Base-by-base conservation (phyloP, 2,797 vertebrate species). In the Strix occidentalis region DNA sequence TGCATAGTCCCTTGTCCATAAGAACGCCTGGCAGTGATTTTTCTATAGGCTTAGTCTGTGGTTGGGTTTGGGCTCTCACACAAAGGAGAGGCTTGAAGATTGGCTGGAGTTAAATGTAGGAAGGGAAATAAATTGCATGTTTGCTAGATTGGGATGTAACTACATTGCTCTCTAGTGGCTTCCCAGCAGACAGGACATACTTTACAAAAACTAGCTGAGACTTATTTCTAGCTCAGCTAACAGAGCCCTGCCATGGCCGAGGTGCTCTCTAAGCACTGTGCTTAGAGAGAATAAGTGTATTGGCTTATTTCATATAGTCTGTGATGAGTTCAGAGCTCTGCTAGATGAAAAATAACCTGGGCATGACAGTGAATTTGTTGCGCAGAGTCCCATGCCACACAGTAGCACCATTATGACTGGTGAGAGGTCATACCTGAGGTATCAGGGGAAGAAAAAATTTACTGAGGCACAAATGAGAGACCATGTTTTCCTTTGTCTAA, bases 111-210 rank as follows among this genome's bases (percentile, higher is more conserved):
- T 84, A 70, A 86, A 25, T 5, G 21, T 8, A 57, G 39, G 39
- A 80, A 80, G 21, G n/a, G 61, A 92, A 88, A 74, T 17, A 84
- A 69, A 71, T 17, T 26, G 31, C 16, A 21, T 2, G 7, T 21
- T 18, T 37, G 15, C 33, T 46, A n/a, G 64, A 43, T 4, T 66
- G 70, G 29, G 65, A 80, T 82, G 95, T 82, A 84, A 63, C 90
- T 84, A 74, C 61, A 93, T 87, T 94, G 95, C 96, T 94, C 95
- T 95, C 95, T 95, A 96, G 96, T 84, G 96, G 96, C 96, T 92
- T 71, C 46, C 75, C 45, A 29, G 65, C 39, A 71, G 86, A 92
- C 94, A 89, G 60, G 70, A 71, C 79, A n/a, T 2, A 18, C 31
- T 58, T 31, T 1, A 25, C 16, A 50, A 69, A 92, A 88, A 13